Base-by-base conservation (phyloP, 2,888 invertebrate species). In the Andrena trimmerana region DNA sequence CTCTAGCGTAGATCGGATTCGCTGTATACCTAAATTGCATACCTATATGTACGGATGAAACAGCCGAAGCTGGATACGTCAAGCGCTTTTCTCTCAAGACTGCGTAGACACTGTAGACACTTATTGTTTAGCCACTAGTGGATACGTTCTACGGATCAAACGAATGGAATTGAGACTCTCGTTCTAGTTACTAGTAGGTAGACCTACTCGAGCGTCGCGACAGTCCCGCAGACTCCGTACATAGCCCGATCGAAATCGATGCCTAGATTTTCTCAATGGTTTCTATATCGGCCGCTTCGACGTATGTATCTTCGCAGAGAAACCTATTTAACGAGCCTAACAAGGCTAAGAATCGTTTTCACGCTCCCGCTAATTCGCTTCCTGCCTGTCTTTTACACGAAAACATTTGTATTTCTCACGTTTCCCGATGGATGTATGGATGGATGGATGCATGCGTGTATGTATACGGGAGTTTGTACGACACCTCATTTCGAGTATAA, bases 11-110 rank as follows among this genome's bases (percentile, higher is more conserved):
- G 81, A 78, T 69, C 42, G 16, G 42, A 42, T 42, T 42, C 42
- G 42, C 42, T 86, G 88, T 89, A 88, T 88, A 88, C 42, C 68
- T 73, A 81, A 84, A 79, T 78, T 67, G 75, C 72, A 67, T 50
- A 60, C 29, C 52, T 16, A 42, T 16, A 16, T 42, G 4, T 42
- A 63, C 73, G 48, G n/a, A 27, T 50, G 36, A 50, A 50, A 29
- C 62, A 66, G 36, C 3, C 29, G 10, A 10, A 36, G 54, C 42
- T 42, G 62, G 74, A 69, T 67, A 63, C 67, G 83, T 85, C 81
- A 83, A 83, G 81, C 81, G 68, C 52, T 52, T 5, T 20, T 66
- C 20, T 24, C 62, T 10, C 50, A 2, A 16, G 66, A 42, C 66
- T 42, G 24, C 50, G 36, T 59, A 27, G 24, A 31, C 31, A 29